A percentile compares a stretch with the other conserved stretches of the same genome.
These are phyloP conservation scores for Pygocentrus nattereri DNA, from an alignment of 2,797 vertebrate genomes.

Conservation along the genomic window DNA sequence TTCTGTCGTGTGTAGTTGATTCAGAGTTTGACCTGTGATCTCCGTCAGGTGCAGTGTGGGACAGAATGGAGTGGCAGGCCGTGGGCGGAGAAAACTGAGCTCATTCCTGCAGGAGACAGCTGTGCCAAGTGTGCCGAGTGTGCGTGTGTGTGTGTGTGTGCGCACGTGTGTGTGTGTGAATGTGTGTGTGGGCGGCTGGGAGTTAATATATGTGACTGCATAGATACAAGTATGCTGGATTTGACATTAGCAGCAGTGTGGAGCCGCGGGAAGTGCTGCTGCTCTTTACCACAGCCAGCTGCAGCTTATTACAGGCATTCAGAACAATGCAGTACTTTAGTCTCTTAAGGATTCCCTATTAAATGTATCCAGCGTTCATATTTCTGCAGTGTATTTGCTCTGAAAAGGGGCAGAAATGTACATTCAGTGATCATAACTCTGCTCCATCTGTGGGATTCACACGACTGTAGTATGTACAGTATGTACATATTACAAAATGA, in stretches of 20 bases:
- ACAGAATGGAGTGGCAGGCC: slow-evolving; percentile 73
- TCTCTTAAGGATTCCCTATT: neutral
- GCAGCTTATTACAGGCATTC: neutral
- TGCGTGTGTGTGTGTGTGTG: slow-evolving; percentile 59
- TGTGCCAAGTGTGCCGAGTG: slow-evolving; percentile 59
- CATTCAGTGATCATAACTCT: too few relatives aligned
- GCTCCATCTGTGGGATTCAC: too few relatives aligned
- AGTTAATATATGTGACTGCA: neutral
- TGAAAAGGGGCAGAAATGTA: neutral
- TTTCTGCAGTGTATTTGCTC: neutral
- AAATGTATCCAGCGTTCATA: too few relatives aligned
- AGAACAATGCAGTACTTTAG: neutral
- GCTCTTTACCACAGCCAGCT: neutral
- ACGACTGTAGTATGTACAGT: too few relatives aligned
- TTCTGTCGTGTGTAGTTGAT: slow-evolving; percentile 63
- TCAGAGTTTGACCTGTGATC: slow-evolving; percentile 77
- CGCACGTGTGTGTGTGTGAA: slow-evolving; percentile 56
- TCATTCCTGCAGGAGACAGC: slow-evolving; percentile 79
- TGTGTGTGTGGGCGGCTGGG: slow-evolving; percentile 44
- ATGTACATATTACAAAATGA: too few relatives aligned
- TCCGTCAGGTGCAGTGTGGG: slow-evolving; percentile 78
- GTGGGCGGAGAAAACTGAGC: slow-evolving; percentile 72
- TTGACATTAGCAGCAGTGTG: slow-evolving; percentile 57
- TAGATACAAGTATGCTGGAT: slow-evolving; percentile 40
- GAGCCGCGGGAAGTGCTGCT: neutral